phyloP scores from a whole-genome alignment of 1,140 invertebrate genomes.

The honey bee (Apis mellifera) region Amel_HAv3.1 CM009943.2:9555001-9555500 shows the following conservation, averaged over 20 bases:
- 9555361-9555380: constrained; percentile 28
- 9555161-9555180: neutral
- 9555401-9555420: constrained; percentile 41
- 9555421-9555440: constrained; percentile 20
- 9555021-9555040: no score
- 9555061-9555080: no score
- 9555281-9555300: constrained; percentile 51
- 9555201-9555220: neutral
- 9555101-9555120: neutral
- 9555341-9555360: constrained; percentile 43
- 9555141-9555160: neutral
- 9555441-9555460: constrained; percentile 42
- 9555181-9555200: neutral
- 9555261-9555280: constrained; percentile 39
- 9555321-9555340: constrained; percentile 47
- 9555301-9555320: constrained; percentile 44
- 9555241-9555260: constrained; percentile 7
- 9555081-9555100: no score
- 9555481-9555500: constrained; percentile 26
- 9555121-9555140: neutral
- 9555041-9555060: no score
- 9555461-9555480: constrained; percentile 41
- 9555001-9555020: no score
- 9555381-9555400: constrained; percentile 42
- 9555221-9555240: neutral